A percentile compares a stretch with the other conserved stretches of the same genome.
These are phyloP conservation scores for Nymphalis c-album DNA, from an alignment of 2,888 invertebrate genomes.

Conservation along the genomic window DNA sequence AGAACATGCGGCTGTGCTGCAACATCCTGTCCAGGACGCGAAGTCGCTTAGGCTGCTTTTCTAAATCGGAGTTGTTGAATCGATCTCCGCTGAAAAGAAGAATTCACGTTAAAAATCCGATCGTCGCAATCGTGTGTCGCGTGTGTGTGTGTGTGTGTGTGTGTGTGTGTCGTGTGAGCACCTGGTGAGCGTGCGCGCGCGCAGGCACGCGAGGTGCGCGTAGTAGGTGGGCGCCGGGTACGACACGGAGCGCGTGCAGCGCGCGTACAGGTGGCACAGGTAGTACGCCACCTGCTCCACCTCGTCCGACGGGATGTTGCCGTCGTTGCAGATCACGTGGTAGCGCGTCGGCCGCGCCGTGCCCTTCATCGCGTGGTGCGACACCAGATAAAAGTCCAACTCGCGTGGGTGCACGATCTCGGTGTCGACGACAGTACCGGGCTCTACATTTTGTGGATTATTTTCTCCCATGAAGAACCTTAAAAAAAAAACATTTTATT, in stretches of 20 bases:
- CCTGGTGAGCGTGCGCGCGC: constrained; percentile 82
- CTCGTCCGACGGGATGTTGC: constrained; percentile 85
- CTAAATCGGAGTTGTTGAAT: constrained; percentile 74
- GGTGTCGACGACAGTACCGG: constrained; percentile 93
- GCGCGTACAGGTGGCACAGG: constrained; percentile 91
- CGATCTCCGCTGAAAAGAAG: constrained; percentile 62
- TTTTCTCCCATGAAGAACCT: constrained; percentile 62
- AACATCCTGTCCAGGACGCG: constrained; percentile 79
- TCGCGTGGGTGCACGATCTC: constrained; percentile 92
- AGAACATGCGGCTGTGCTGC: constrained; percentile 85
- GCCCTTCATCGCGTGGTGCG: constrained; percentile 88
- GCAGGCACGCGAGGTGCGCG: constrained; percentile 91
- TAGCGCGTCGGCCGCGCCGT: constrained; percentile 94
- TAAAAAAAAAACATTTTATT: background rate
- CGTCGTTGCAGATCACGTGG: constrained; percentile 91
- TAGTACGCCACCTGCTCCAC: constrained; percentile 90
- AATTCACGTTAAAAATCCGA: constrained; percentile 87
- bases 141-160: constrained; percentile 90
- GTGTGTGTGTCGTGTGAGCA: constrained; percentile 89
- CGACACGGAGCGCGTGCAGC: constrained; percentile 91
- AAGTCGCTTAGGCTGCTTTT: constrained; percentile 72
- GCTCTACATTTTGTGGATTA: constrained; percentile 81
- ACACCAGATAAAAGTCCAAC: constrained; percentile 92
- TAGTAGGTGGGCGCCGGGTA: constrained; percentile 94
- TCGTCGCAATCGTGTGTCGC: constrained; percentile 91